Conservation (phyloP, 2,113 vertebrate species). For the Neotragus moschatus region DNA sequence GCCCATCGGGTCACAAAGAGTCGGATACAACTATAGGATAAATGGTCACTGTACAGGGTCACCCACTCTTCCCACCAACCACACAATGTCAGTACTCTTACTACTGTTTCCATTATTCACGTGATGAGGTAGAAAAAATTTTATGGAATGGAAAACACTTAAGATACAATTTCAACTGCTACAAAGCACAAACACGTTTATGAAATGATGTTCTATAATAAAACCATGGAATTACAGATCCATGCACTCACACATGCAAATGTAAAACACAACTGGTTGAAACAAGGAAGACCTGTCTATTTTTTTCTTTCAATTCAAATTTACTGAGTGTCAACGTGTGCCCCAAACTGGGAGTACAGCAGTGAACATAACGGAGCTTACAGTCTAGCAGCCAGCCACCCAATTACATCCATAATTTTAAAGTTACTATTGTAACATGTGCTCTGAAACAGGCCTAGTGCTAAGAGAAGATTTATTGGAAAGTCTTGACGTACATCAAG, state of each 20-base stretch:
- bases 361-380: not conserved
- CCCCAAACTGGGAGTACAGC: not conserved
- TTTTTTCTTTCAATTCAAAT: not conserved
- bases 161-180: not conserved
- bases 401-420: not conserved
- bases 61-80: not conserved
- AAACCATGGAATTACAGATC: not conserved
- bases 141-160: not conserved
- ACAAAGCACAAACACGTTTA: not conserved
- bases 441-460: not conserved
- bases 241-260: not conserved
- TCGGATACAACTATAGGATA: not conserved
- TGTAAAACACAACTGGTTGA: not conserved
- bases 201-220: not conserved
- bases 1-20: not conserved
- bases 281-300: not conserved
- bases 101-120: not conserved
- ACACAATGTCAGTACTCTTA: not conserved
- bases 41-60: not conserved
- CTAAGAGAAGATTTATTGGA: not conserved
- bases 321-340: constrained; percentile 37
- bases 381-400: not conserved
- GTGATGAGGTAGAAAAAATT: not conserved
- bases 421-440: not conserved
- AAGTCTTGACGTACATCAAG: not conserved